Conservation (phyloP, 2,888 invertebrate genomes). For the Entomobrya multifasciata region DNA sequence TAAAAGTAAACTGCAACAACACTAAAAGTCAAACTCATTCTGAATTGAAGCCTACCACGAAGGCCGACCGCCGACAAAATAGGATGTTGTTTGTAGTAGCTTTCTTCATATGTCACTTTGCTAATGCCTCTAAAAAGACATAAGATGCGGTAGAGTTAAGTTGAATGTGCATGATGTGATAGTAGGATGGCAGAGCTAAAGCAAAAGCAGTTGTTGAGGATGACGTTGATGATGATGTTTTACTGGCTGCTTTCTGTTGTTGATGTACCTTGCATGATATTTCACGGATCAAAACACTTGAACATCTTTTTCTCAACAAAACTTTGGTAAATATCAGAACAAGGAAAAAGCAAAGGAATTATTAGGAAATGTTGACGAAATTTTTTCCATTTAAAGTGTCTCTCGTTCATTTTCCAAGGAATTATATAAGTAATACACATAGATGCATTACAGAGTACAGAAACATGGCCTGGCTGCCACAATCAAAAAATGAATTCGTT, state of each 20-base stretch:
- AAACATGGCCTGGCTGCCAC: constrained; percentile 3
- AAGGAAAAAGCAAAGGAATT: constrained; percentile 34
- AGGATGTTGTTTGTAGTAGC: neutral
- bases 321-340: constrained; percentile 21
- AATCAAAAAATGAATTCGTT: constrained; percentile 38
- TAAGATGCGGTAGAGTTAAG: constrained; percentile 17
- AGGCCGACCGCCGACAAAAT: too few relatives aligned
- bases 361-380: constrained; percentile 37
- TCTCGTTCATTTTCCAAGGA: constrained; percentile 44
- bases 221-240: constrained; percentile 27
- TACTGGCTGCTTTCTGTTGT: neutral
- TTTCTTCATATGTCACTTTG: constrained; percentile 18
- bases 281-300: constrained; percentile 64
- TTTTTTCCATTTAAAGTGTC: constrained; percentile 61
- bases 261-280: constrained; percentile 61
- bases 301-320: constrained; percentile 42
- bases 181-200: constrained; percentile 10
- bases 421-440: too few relatives aligned
- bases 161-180: constrained; percentile 36
- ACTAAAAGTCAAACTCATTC: constrained; percentile 1
- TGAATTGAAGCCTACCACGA: neutral
- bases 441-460: too few relatives aligned
- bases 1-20: too few relatives aligned
- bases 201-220: constrained; percentile 12
- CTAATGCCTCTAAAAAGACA: constrained; percentile 14